phyloP scores from a whole-genome alignment of 2,797 vertebrate genomes.

The Pangasius krempfi region DNA sequence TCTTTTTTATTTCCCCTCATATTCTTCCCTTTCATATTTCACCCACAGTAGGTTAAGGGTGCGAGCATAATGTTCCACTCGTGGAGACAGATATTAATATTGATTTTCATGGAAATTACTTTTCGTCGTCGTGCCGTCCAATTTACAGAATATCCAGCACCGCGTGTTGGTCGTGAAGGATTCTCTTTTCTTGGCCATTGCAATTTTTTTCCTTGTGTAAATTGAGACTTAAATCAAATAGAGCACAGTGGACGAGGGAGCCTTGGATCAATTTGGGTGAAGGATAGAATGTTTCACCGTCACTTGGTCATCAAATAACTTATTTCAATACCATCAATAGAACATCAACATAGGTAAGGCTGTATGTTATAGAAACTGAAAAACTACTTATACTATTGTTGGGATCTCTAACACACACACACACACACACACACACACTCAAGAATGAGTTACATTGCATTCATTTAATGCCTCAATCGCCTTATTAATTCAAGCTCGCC shows the following conservation, averaged over 20 bases:
- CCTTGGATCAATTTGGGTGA: constrained; percentile 41
- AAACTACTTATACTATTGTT: constrained; percentile 20
- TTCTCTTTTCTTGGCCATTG: constrained; percentile 39
- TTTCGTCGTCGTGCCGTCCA: constrained; percentile 50
- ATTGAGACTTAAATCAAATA: constrained; percentile 50
- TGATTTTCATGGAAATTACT: constrained; percentile 59
- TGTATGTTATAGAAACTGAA: neutral
- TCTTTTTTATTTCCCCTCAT: constrained; percentile 35
- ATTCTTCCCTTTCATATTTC: constrained; percentile 51
- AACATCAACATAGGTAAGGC: constrained; percentile 15
- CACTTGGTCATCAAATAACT: constrained; percentile 38
- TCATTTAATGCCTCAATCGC: constrained; percentile 75
- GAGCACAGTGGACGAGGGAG: constrained; percentile 19
- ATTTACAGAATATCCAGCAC: constrained; percentile 51
- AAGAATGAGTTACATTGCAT: constrained; percentile 59
- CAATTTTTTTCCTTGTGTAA: constrained; percentile 44
- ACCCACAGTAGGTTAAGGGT: constrained; percentile 51
- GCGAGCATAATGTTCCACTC: constrained; percentile 45
- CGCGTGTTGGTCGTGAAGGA: constrained; percentile 37
- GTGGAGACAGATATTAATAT: constrained; percentile 58
- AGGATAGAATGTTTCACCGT: constrained; percentile 41
- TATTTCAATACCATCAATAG: constrained; percentile 29
- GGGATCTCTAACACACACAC: constrained; percentile 16
- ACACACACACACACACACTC: constrained; percentile 35
- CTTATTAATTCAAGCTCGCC: constrained; percentile 74